These are phyloP conservation scores for Actinemys pallida DNA, from an alignment of 2,113 vertebrate species.

Conservation along the genomic window DNA sequence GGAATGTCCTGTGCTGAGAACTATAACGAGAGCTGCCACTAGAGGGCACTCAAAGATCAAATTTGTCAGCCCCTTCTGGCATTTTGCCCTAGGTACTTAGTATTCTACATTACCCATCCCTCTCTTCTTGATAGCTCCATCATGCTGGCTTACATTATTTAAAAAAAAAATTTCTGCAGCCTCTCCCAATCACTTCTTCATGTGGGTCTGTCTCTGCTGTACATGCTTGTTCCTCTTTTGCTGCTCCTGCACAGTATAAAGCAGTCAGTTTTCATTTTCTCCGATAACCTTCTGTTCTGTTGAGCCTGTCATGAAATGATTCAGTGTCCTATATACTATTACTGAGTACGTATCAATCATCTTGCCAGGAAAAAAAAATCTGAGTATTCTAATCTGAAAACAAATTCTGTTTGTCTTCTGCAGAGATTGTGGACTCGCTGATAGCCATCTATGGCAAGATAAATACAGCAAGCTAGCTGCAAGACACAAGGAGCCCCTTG, in stretches of 20 bases:
- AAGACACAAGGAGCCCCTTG: fast-evolving
- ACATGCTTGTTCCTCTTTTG: fast-evolving
- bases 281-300: background rate
- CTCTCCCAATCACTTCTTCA: fast-evolving
- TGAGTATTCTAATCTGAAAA: background rate
- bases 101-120: background rate
- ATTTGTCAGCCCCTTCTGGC: fast-evolving
- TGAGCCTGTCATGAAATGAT: background rate
- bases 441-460: slow-evolving; percentile 32
- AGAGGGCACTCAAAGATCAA: fast-evolving
- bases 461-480: background rate
- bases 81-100: background rate
- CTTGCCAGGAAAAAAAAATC: background rate
- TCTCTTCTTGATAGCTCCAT: fast-evolving
- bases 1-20: fast-evolving
- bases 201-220: background rate
- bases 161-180: background rate
- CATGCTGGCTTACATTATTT: background rate
- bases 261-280: background rate
- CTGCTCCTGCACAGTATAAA: background rate
- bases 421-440: slow-evolving; percentile 66
- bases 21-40: background rate
- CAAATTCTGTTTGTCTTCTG: background rate
- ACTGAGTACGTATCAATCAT: fast-evolving
- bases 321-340: too few relatives aligned